phyloP scores from a whole-genome alignment of 2,113 vertebrate genomes.

The Seriola quinqueradiata region DNA sequence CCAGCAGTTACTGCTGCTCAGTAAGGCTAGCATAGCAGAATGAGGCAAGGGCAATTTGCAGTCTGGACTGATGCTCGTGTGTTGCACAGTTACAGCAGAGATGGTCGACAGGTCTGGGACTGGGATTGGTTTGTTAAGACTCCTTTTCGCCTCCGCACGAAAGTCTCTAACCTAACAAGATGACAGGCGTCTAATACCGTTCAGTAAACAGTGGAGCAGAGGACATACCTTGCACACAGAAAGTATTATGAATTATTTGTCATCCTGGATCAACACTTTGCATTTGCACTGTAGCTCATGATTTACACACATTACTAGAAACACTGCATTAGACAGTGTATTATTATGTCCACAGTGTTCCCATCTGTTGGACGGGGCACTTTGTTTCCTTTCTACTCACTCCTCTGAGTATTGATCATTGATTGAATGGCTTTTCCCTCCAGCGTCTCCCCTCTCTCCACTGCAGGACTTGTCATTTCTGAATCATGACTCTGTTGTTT shows the following conservation, averaged over 20 bases:
- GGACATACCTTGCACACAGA: not conserved
- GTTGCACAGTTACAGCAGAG: not conserved
- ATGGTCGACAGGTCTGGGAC: not conserved
- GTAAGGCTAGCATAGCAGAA: constrained; percentile 15
- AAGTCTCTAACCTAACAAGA: constrained; percentile 36
- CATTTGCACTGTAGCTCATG: constrained; percentile 1
- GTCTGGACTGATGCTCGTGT: constrained; percentile 1
- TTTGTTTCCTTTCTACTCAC: constrained; percentile 21
- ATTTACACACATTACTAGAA: constrained; percentile 19
- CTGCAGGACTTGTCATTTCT: constrained; percentile 33
- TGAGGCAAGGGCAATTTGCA: constrained; percentile 21
- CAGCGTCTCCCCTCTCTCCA: constrained; percentile 11
- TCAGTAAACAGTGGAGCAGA: constrained; percentile 27
- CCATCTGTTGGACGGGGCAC: constrained; percentile 24
- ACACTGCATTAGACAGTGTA: constrained; percentile 28
- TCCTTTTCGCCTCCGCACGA: not conserved
- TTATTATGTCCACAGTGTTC: constrained; percentile 16
- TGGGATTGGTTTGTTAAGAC: not conserved
- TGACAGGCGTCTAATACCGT: not conserved
- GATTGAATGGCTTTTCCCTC: constrained; percentile 27
- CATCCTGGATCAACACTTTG: constrained; percentile 22
- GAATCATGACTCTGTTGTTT: constrained; percentile 26
- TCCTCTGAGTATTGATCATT: constrained; percentile 51
- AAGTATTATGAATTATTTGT: constrained; percentile 45
- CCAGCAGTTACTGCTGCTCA: constrained; percentile 44